Conservation (phyloP, 2,888 invertebrate species). For the Didymodactylos carnosus region DNA sequence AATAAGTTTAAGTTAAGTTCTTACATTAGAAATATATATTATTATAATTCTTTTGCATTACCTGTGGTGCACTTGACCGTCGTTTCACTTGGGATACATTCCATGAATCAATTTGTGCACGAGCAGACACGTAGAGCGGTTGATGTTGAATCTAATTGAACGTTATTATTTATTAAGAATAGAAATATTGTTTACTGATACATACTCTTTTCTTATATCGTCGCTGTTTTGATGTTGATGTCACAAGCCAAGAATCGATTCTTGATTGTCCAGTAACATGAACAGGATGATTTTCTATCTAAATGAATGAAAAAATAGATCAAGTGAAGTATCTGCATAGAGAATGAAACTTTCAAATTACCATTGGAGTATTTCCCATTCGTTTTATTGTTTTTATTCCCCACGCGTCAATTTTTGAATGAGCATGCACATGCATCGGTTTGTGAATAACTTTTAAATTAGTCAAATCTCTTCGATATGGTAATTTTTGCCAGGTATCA, state of each 20-base stretch:
- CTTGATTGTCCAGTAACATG: neutral
- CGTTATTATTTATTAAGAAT: too few species aligned
- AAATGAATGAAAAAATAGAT: neutral
- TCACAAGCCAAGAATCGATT: neutral
- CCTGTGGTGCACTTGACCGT: neutral
- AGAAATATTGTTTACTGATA: too few species aligned
- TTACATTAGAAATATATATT: too few species aligned
- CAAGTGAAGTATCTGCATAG: neutral
- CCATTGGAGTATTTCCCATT: neutral
- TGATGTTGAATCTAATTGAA: too few species aligned
- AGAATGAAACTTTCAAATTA: neutral
- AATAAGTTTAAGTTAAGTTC: too few species aligned
- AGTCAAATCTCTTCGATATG: too few species aligned
- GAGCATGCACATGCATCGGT: neutral
- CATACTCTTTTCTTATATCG: too few species aligned
- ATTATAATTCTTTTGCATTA: too few species aligned
- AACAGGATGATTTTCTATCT: neutral
- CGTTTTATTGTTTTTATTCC: neutral
- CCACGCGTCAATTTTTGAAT: neutral
- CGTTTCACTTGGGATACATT: neutral
- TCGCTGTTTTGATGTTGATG: too few species aligned
- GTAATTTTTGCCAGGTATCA: neutral
- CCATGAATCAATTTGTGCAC: neutral
- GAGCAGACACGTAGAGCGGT: neutral
- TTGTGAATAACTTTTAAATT: neutral